phyloP scores from a whole-genome alignment of 2,113 vertebrate species.

The Patagioenas fasciata region DNA sequence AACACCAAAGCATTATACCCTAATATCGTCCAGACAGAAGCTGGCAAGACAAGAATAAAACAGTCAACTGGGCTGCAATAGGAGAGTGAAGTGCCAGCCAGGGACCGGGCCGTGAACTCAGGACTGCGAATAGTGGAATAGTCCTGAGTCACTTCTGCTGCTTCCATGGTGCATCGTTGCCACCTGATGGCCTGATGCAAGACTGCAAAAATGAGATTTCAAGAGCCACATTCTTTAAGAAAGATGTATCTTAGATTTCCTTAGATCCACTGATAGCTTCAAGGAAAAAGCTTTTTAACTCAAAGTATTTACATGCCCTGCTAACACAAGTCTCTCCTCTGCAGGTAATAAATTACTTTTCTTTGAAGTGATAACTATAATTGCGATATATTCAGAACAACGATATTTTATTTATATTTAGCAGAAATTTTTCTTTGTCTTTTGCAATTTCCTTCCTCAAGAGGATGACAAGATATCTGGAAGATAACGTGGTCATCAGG shows the following conservation, averaged over 20 bases:
- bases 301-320: neutral
- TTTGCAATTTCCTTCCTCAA: neutral
- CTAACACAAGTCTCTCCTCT: neutral
- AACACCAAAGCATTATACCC: neutral
- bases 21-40: neutral
- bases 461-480: neutral
- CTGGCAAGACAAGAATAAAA: neutral
- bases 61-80: neutral
- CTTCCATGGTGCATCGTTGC: neutral
- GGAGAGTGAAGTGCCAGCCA: fast-evolving
- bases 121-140: fast-evolving
- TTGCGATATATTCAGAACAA: neutral
- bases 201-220: neutral
- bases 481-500: neutral
- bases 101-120: fast-evolving
- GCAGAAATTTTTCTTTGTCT: neutral
- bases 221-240: neutral
- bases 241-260: neutral
- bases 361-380: neutral
- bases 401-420: neutral
- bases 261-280: neutral
- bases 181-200: neutral
- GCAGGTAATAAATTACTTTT: neutral
- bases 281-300: neutral
- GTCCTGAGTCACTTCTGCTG: neutral